Base-by-base conservation (phyloP, 2,113 vertebrate genomes). In the Chaenocephalus aceratus region DNA sequence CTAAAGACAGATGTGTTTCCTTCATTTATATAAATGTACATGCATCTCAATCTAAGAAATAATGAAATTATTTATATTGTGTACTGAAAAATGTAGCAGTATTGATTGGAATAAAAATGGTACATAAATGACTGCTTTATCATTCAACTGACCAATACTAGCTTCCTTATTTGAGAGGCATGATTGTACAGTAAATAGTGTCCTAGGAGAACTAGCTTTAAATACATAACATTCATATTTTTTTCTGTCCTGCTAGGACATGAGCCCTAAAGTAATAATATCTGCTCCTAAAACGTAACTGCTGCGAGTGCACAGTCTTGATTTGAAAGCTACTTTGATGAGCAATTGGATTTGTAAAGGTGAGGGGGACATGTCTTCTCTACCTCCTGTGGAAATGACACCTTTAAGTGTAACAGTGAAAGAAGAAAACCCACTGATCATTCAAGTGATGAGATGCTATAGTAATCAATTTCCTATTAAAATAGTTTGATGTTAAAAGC, bases 211-310 rank as follows among this genome's bases (percentile, higher is more conserved):
- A 64, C 21, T 2, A 48, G 26, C 21, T 64, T 26, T 48, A 26
- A 26, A 64, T 64, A 10, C 23, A 41, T 3, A 23, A 62, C 2
- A 41, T 14, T 61, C 1, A 18, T 18, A 18, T 18, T 34, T 60
- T 16, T 10, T 15, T 34, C 16, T 15, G 7, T 21, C 34, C 18
- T 8, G 30, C 10, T 14, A 58, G 46, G 30, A 30, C 26, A 14
- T 34, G 68, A 26, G 36, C 57, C 57, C 51, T 64, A 59, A 21
- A 65, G 9, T 34, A 9, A 18, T 76, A 0, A 13, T 15, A 26
- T 69, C 5, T n/a, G 44, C 46, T 78, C 62, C 65, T 68, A 49
- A 58, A 83, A 68, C 16, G 41, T 77, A 34, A 75, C 64, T 58
- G 67, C 74, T 56, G 26, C 8, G 16, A 61, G 46, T 67, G 54